Conservation (phyloP, 1,140 invertebrate species). For the Drosophila aff. region DNA sequence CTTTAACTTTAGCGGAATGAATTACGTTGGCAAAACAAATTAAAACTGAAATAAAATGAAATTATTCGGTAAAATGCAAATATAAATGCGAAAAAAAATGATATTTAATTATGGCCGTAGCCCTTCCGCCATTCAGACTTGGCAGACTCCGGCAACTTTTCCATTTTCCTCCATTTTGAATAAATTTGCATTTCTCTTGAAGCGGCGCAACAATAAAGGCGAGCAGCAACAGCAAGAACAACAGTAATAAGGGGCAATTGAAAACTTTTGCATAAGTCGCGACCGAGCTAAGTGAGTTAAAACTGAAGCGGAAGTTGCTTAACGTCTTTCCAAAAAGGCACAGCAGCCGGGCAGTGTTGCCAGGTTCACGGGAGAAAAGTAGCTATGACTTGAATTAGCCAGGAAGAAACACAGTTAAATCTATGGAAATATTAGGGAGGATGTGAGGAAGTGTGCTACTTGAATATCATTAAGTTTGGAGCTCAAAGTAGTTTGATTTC, state of each 20-base stretch:
- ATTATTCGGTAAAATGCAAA: slow-evolving; percentile 75
- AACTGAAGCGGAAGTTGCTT: slow-evolving; percentile 54
- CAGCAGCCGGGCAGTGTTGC: not conserved
- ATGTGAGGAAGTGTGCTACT: too few relatives aligned
- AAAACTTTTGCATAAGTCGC: slow-evolving; percentile 80
- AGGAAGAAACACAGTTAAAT: not conserved
- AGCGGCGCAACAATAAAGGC: slow-evolving; percentile 40
- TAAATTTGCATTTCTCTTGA: slow-evolving; percentile 81
- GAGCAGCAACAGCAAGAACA: slow-evolving; percentile 44
- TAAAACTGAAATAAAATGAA: slow-evolving; percentile 48
- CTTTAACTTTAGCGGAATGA: slow-evolving; percentile 3
- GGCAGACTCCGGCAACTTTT: slow-evolving; percentile 57
- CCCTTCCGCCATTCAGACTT: slow-evolving; percentile 54
- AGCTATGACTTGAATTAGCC: not conserved
- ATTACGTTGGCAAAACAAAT: slow-evolving; percentile 44
- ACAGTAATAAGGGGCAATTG: slow-evolving; percentile 78
- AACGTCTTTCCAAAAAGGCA: slow-evolving; percentile 23
- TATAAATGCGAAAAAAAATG: slow-evolving; percentile 73
- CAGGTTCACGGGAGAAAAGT: not conserved
- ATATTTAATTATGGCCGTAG: slow-evolving; percentile 74
- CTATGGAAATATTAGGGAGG: too few relatives aligned
- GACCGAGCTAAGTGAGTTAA: slow-evolving; percentile 75
- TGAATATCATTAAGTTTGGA: not conserved
- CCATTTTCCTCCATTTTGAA: slow-evolving; percentile 71
- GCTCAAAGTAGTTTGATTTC: not conserved